Percentiles rank a stretch among this genome's conserved stretches.
Conservation (phyloP, 2,113 vertebrate genomes). For the Onychostoma macrolepis region DNA sequence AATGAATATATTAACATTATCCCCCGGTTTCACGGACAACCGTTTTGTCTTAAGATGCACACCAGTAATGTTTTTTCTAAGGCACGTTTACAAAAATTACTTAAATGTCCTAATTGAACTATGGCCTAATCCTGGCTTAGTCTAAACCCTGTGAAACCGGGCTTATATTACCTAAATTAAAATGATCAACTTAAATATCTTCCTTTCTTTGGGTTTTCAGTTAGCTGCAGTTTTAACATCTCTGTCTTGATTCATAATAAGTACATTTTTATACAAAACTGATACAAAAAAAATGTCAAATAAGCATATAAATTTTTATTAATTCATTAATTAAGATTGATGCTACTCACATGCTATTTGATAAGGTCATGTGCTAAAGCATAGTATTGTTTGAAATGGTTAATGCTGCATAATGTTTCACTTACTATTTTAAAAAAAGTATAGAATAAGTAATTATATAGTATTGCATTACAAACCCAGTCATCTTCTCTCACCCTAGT, state of each 20-base stretch:
- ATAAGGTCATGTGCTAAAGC: background rate
- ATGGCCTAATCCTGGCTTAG: too few relatives aligned
- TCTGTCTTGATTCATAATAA: background rate
- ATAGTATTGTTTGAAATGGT: background rate
- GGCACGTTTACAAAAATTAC: too few relatives aligned
- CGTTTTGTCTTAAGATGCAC: too few relatives aligned
- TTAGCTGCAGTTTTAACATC: background rate
- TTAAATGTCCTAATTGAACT: too few relatives aligned
- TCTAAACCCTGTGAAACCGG: too few relatives aligned
- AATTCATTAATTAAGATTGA: too few relatives aligned
- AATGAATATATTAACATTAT: background rate
- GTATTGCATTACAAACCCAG: background rate
- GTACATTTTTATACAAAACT: background rate
- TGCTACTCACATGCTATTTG: background rate
- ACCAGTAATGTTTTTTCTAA: too few relatives aligned
- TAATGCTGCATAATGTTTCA: background rate
- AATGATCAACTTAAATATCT: background rate
- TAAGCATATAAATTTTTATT: too few relatives aligned
- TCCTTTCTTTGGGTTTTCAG: background rate
- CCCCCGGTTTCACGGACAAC: too few relatives aligned
- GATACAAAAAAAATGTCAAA: background rate
- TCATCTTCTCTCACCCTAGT: slow-evolving; percentile 80
- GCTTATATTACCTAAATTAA: background rate
- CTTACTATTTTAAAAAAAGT: background rate
- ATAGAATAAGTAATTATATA: background rate